Evolutionary conservation across 2,113 vertebrate species (phyloP).

Genomic region (Scatophagus argus): DNA sequence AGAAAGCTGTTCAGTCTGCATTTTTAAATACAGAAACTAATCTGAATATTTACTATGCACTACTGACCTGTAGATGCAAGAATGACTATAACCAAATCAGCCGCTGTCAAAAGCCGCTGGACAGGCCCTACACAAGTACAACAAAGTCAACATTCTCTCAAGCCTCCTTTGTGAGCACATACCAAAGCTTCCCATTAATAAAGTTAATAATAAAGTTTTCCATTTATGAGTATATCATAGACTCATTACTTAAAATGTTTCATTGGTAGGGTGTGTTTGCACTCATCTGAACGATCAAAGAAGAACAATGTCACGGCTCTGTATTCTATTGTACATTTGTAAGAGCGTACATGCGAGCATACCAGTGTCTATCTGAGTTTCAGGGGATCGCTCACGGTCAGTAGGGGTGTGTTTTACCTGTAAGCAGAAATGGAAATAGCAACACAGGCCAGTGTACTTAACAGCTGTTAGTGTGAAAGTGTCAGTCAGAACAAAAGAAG

Average conservation of each 20-base stretch:
- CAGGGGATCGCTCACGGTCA: background rate
- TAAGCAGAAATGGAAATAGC: slow-evolving; percentile 24
- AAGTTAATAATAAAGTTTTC: slow-evolving; percentile 36
- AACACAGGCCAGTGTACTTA: background rate
- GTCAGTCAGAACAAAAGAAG: background rate
- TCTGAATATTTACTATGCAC: background rate
- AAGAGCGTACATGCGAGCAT: background rate
- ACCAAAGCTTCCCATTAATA: slow-evolving; percentile 32
- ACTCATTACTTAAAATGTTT: slow-evolving; percentile 36
- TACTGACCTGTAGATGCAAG: background rate
- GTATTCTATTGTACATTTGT: background rate
- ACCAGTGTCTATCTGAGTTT: slow-evolving; percentile 6
- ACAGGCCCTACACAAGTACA: slow-evolving; percentile 4
- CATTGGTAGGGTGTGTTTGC: slow-evolving; percentile 46
- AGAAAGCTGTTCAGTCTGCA: background rate
- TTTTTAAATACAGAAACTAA: background rate
- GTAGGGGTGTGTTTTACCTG: slow-evolving; percentile 3
- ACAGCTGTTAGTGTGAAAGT: too few species aligned
- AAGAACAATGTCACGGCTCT: slow-evolving; percentile 16
- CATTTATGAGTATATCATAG: slow-evolving; percentile 26
- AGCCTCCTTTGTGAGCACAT: slow-evolving; percentile 32
- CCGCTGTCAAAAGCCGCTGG: background rate
- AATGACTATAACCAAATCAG: slow-evolving; percentile 2
- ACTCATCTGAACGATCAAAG: slow-evolving; percentile 43
- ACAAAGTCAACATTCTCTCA: slow-evolving; percentile 53